Evolutionary conservation across 2,113 vertebrate species (phyloP).

Genomic region (Brachirus orientalis): DNA sequence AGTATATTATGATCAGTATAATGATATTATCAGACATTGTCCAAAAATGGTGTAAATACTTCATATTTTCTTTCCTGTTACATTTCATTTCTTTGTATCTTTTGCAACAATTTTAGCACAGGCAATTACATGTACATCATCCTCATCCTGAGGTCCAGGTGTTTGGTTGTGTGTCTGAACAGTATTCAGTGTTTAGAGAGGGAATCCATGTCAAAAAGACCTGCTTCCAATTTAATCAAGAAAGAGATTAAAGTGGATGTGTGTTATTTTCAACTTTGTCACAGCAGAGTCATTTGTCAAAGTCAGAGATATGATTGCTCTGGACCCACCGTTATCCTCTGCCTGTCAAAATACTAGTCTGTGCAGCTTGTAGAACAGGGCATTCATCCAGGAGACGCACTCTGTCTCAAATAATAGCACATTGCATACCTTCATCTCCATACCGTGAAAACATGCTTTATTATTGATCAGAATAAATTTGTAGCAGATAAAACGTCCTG

Average conservation of each 20-base stretch:
- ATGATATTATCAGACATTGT: slow-evolving; percentile 33
- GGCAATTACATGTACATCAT: too few species aligned
- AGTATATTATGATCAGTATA: too few species aligned
- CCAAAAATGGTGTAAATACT: slow-evolving; percentile 33
- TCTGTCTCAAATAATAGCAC: slow-evolving; percentile 63
- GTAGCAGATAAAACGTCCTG: slow-evolving; percentile 53
- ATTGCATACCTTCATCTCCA: slow-evolving; percentile 60
- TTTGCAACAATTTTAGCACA: too few species aligned
- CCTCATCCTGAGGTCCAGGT: slow-evolving; percentile 78
- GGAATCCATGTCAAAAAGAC: slow-evolving; percentile 95
- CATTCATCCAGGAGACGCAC: slow-evolving; percentile 80
- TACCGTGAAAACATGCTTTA: slow-evolving; percentile 57
- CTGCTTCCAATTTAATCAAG: slow-evolving; percentile 98
- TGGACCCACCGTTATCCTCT: slow-evolving; percentile 97
- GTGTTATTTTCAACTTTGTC: slow-evolving; percentile 99
- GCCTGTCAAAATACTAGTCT: slow-evolving; percentile 97
- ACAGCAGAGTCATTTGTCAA: slow-evolving; percentile 98
- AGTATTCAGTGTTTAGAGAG: slow-evolving; percentile 90
- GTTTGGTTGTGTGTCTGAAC: not conserved
- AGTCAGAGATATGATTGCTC: slow-evolving; percentile 99
- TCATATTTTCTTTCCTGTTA: not conserved
- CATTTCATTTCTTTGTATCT: too few species aligned
- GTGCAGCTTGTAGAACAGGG: slow-evolving; percentile 85
- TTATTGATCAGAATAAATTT: slow-evolving; percentile 57
- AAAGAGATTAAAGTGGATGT: slow-evolving; percentile 99